Conservation (phyloP, 2,797 vertebrate genomes). For the Chiloscyllium punctatum region DNA sequence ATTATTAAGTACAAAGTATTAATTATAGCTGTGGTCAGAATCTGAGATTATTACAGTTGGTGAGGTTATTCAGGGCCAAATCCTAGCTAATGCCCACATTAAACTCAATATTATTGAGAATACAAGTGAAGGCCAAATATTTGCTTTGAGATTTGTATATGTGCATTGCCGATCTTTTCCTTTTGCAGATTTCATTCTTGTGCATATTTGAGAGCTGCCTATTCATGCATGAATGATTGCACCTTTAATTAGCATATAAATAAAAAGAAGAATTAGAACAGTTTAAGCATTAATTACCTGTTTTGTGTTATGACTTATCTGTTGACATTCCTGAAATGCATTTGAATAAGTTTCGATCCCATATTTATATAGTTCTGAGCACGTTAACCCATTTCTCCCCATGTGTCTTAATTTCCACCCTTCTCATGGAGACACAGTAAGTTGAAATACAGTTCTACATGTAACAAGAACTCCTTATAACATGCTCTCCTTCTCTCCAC, state of each 20-base stretch:
- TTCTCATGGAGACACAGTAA: neutral
- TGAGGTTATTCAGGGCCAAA: neutral
- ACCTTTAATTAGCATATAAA: slow-evolving; percentile 11
- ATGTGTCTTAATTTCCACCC: no score
- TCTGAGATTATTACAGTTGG: neutral
- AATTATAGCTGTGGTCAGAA: neutral
- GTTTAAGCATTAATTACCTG: neutral
- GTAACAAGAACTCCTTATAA: neutral
- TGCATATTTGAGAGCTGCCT: neutral
- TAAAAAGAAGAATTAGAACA: neutral
- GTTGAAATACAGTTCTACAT: neutral
- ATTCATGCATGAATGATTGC: neutral
- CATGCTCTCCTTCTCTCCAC: no score
- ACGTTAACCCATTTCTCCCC: neutral
- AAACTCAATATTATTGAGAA: neutral
- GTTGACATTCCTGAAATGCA: neutral
- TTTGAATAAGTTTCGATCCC: neutral
- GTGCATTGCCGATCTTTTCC: neutral
- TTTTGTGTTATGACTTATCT: neutral
- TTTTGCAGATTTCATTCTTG: neutral
- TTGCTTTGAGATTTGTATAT: neutral
- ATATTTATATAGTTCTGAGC: neutral
- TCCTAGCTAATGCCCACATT: neutral
- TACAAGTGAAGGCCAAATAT: neutral
- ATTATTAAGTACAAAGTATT: neutral